These are phyloP conservation scores for Cladorhizidae sp. DNA, from an alignment of 37 sponge, comb jelly and placozoan species.

Conservation along the genomic window DNA sequence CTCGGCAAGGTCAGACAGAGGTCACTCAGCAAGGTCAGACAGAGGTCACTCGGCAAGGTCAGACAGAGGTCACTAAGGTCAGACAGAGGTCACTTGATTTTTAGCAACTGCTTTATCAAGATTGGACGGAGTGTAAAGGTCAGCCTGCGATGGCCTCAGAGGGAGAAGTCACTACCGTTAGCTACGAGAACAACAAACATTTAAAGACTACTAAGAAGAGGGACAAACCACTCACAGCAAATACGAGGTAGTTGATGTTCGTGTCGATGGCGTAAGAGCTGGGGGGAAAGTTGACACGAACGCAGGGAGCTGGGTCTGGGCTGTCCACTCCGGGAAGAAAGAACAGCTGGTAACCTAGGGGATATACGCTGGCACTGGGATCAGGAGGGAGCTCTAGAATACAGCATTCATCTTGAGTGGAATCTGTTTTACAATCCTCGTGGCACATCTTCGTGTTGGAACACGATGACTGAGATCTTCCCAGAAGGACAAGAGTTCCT, in stretches of 20 bases:
- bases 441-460: neutral
- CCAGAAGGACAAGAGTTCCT: neutral
- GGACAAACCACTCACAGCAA: conserved; percentile 1
- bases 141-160: too few relatives aligned
- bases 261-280: neutral
- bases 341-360: conserved; percentile 5
- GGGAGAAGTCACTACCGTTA: too few relatives aligned
- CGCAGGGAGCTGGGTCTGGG: neutral
- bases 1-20: too few relatives aligned
- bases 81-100: too few relatives aligned
- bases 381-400: neutral
- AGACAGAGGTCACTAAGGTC: too few relatives aligned
- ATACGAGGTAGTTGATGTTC: neutral
- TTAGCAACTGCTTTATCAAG: too few relatives aligned
- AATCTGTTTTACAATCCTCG: neutral
- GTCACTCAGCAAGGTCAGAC: too few relatives aligned
- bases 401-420: neutral
- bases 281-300: conserved; percentile 18
- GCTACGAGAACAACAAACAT: too few relatives aligned
- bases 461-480: neutral
- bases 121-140: too few relatives aligned
- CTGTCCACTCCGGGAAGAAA: neutral
- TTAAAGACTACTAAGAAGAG: too few relatives aligned
- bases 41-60: too few relatives aligned
- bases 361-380: neutral